A percentile compares a stretch with the other conserved stretches of the same genome.
Conservation (phyloP, 2,113 vertebrate genomes). For the Siniperca chuatsi region DNA sequence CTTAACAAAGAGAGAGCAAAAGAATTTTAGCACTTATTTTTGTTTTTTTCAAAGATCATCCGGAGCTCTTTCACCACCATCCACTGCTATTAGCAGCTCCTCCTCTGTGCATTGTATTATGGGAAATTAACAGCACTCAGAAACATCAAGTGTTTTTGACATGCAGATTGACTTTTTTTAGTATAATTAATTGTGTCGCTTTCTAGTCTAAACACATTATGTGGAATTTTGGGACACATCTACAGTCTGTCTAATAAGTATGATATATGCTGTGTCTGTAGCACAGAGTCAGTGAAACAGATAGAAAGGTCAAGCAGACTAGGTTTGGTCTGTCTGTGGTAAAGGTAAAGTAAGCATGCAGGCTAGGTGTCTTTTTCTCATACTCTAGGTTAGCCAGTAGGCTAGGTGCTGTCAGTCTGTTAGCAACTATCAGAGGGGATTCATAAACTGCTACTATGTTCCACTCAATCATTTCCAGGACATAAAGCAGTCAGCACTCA, state of each 20-base stretch:
- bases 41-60: too few species aligned
- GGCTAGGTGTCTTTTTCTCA: constrained; percentile 1
- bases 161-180: neutral
- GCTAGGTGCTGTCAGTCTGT: constrained; percentile 66
- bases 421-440: constrained; percentile 55
- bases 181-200: neutral
- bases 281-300: too few species aligned
- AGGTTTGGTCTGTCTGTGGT: constrained; percentile 15
- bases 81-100: neutral
- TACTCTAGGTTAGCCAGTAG: constrained; percentile 28
- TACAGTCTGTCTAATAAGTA: neutral
- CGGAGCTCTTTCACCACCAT: neutral
- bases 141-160: neutral
- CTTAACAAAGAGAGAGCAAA: neutral
- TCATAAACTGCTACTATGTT: constrained; percentile 71
- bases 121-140: too few species aligned
- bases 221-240: neutral
- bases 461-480: constrained; percentile 81
- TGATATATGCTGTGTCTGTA: neutral
- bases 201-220: neutral
- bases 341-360: constrained; percentile 12
- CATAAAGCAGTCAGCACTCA: constrained; percentile 80
- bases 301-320: neutral
- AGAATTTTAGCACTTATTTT: neutral
- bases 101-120: neutral